phyloP scores from a whole-genome alignment of 2,888 invertebrate genomes.

The Drosophila austrosaltans region DNA sequence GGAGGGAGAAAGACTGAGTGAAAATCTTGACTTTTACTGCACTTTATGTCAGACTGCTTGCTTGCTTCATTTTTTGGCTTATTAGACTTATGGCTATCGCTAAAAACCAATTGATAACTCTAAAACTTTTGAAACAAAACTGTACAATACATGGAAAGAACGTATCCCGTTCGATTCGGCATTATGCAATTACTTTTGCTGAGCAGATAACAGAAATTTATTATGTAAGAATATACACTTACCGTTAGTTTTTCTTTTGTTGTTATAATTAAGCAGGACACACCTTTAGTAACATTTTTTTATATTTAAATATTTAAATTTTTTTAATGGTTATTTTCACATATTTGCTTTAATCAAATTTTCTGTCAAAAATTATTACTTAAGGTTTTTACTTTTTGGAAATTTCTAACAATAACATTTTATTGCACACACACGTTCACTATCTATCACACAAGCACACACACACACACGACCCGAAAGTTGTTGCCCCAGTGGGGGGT shows the following conservation, averaged over 20 bases:
- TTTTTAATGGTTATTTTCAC: background rate
- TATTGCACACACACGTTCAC: constrained; percentile 33
- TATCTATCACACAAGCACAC: constrained; percentile 27
- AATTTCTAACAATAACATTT: constrained; percentile 6
- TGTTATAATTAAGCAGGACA: constrained; percentile 13
- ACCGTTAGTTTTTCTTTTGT: constrained; percentile 42
- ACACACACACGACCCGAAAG: constrained; percentile 33
- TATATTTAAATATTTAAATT: background rate
- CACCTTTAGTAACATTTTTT: background rate
- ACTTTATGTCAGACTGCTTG: constrained; percentile 19
- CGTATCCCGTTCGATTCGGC: background rate
- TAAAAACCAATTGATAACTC: constrained; percentile 21
- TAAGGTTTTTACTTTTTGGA: constrained; percentile 22
- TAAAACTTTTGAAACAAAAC: background rate
- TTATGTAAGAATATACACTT: constrained; percentile 57
- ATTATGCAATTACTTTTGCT: background rate
- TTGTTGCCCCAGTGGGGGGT: constrained; percentile 29
- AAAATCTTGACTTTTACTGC: constrained; percentile 4
- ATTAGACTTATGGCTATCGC: constrained; percentile 30
- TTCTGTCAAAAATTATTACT: background rate
- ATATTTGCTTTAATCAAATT: constrained; percentile 1
- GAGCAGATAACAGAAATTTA: constrained; percentile 13
- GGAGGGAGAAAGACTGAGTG: constrained; percentile 2
- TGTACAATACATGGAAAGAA: background rate
- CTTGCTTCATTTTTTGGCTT: constrained; percentile 33